phyloP scores from a whole-genome alignment of 2,888 invertebrate genomes.

The Eurytoma californica region DNA sequence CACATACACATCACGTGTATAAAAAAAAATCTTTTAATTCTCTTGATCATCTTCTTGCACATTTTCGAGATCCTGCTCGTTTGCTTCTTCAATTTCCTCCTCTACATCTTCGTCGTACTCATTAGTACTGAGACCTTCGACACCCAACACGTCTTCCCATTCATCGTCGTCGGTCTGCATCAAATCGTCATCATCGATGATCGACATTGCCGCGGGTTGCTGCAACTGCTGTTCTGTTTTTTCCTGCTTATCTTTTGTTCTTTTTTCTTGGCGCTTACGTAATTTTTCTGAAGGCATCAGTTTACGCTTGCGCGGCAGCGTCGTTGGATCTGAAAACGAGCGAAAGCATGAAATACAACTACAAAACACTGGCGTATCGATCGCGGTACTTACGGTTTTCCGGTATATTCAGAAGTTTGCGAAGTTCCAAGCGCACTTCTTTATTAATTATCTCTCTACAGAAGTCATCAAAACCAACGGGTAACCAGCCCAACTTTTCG shows the following conservation, averaged over 20 bases:
- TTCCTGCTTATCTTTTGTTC: constrained; percentile 46
- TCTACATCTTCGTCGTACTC: background rate
- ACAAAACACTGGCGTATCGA: too few species aligned
- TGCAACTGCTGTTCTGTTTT: constrained; percentile 20
- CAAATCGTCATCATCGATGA: constrained; percentile 46
- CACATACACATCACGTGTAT: background rate
- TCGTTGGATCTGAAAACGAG: constrained; percentile 66
- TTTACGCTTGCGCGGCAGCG: constrained; percentile 66
- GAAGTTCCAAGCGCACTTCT: constrained; percentile 78
- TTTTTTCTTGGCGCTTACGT: constrained; percentile 38
- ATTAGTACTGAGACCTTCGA: constrained; percentile 18
- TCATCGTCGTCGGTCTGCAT: constrained; percentile 54
- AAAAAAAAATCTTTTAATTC: background rate
- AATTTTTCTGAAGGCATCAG: constrained; percentile 4
- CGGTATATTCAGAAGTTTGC: constrained; percentile 72
- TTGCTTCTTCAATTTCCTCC: background rate
- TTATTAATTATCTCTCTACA: constrained; percentile 85
- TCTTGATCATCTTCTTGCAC: constrained; percentile 1
- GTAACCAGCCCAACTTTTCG: constrained; percentile 87
- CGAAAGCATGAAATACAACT: too few species aligned
- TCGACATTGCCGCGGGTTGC: constrained; percentile 38
- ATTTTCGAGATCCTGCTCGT: constrained; percentile 1
- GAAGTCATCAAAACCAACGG: constrained; percentile 81
- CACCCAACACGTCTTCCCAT: constrained; percentile 46
- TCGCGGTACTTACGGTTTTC: constrained; percentile 67